Evolutionary conservation across 2,888 invertebrate species (phyloP).

Genomic region (Mellilla xanthometata): DNA sequence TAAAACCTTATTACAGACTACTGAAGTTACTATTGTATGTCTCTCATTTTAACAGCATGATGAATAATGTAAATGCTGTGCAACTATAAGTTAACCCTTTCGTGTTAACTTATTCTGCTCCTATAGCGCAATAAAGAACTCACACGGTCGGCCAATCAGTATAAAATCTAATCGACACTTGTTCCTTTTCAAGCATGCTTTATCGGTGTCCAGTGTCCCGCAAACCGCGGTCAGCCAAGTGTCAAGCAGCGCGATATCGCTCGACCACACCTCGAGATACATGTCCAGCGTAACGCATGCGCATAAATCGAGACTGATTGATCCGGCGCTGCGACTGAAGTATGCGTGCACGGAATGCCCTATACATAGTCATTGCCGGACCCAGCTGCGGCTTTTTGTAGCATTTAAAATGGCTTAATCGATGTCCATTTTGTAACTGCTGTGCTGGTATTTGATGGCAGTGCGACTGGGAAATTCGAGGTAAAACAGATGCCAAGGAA

Average conservation of each 20-base stretch:
- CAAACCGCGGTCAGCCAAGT: too few relatives aligned
- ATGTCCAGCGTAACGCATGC: conserved; percentile 12
- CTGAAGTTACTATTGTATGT: too few relatives aligned
- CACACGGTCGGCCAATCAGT: neutral
- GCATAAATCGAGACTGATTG: conserved; percentile 16
- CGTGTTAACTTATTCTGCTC: too few relatives aligned
- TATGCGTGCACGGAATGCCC: conserved; percentile 19
- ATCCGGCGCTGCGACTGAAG: conserved; percentile 10
- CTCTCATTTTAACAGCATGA: too few relatives aligned
- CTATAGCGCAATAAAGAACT: too few relatives aligned
- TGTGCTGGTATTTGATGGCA: neutral
- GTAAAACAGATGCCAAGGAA: too few relatives aligned
- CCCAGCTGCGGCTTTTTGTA: conserved; percentile 7
- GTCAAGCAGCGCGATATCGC: too few relatives aligned
- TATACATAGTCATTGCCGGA: conserved; percentile 16
- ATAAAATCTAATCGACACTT: neutral
- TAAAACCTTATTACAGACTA: too few relatives aligned
- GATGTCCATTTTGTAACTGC: conserved; percentile 2
- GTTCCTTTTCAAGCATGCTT: conserved; percentile 1
- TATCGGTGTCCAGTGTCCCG: neutral
- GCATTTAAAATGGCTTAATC: conserved; percentile 20
- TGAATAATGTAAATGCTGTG: too few relatives aligned
- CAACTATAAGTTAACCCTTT: too few relatives aligned
- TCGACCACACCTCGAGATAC: conserved; percentile 15
- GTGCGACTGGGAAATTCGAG: too few relatives aligned